These are phyloP conservation scores for Caracal caracal DNA, from an alignment of 2,113 vertebrate species.

Conservation along the genomic window DNA sequence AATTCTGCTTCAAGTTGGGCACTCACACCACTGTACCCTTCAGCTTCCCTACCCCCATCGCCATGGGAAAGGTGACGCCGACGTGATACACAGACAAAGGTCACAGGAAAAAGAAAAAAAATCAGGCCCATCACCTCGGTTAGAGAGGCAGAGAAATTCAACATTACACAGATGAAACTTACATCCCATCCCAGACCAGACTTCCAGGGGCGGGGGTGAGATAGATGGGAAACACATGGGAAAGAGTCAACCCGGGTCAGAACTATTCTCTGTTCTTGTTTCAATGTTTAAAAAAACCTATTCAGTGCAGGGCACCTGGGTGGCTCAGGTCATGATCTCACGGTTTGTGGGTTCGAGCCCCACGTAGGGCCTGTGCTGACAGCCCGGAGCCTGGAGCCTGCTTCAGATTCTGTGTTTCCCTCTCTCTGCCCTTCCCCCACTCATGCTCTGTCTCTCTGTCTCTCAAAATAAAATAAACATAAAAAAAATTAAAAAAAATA, in stretches of 20 bases:
- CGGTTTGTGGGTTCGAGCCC: too few species aligned
- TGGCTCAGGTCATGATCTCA: too few species aligned
- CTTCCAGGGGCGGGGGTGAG: neutral
- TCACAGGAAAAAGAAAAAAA: neutral
- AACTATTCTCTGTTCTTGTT: neutral
- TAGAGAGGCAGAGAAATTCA: neutral
- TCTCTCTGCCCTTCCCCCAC: too few species aligned
- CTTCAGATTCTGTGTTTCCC: too few species aligned
- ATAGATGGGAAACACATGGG: neutral
- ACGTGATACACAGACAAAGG: neutral
- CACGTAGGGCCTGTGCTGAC: too few species aligned
- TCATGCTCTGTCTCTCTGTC: too few species aligned
- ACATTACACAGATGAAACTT: neutral
- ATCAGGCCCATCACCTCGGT: neutral
- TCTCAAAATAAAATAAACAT: too few species aligned
- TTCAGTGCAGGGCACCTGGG: neutral
- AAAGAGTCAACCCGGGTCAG: neutral
- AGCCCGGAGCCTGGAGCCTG: too few species aligned
- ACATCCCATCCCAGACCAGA: neutral
- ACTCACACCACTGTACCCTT: neutral
- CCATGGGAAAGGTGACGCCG: neutral
- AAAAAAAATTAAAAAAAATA: neutral
- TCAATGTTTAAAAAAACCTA: neutral
- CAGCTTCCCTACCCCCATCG: neutral
- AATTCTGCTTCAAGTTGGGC: neutral